Conservation (phyloP, 1,140 invertebrate species). For the Lethocerus indicus region DNA sequence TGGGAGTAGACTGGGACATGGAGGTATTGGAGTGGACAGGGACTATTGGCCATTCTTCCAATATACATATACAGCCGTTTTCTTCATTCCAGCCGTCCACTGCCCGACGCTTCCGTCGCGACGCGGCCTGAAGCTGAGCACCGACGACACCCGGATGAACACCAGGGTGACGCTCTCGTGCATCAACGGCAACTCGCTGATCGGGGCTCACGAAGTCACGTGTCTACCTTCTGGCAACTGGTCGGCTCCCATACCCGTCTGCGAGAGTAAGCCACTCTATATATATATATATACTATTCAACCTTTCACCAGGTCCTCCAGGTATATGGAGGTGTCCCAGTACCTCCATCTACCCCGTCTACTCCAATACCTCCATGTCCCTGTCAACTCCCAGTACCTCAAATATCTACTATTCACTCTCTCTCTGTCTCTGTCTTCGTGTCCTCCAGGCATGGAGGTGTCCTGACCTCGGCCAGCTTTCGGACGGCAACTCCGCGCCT, state of each 20-base stretch:
- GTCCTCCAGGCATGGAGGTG: constrained; percentile 47
- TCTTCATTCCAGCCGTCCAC: constrained; percentile 39
- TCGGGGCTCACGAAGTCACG: constrained; percentile 48
- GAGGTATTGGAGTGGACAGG: background rate
- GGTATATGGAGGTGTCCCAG: too few species aligned
- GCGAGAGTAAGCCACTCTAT: constrained; percentile 43
- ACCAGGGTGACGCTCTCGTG: constrained; percentile 56
- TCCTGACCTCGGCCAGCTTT: constrained; percentile 39
- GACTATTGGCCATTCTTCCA: background rate
- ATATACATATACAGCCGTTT: background rate
- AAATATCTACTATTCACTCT: too few species aligned
- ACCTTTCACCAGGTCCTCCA: too few species aligned
- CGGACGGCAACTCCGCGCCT: constrained; percentile 36
- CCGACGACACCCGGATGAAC: constrained; percentile 51
- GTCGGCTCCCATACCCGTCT: constrained; percentile 60
- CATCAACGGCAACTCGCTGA: constrained; percentile 61
- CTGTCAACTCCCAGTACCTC: too few species aligned
- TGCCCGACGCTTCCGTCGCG: constrained; percentile 48
- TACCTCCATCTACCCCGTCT: too few species aligned
- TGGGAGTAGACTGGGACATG: background rate
- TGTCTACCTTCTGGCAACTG: constrained; percentile 71
- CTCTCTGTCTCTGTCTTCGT: too few species aligned
- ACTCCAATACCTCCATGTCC: too few species aligned
- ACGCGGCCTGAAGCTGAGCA: constrained; percentile 48
- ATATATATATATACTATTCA: background rate